A percentile compares a stretch with the other conserved stretches of the same genome.
phyloP scores from a whole-genome alignment of 2,888 invertebrate genomes.

The Tetrapedia diversipes region DNA sequence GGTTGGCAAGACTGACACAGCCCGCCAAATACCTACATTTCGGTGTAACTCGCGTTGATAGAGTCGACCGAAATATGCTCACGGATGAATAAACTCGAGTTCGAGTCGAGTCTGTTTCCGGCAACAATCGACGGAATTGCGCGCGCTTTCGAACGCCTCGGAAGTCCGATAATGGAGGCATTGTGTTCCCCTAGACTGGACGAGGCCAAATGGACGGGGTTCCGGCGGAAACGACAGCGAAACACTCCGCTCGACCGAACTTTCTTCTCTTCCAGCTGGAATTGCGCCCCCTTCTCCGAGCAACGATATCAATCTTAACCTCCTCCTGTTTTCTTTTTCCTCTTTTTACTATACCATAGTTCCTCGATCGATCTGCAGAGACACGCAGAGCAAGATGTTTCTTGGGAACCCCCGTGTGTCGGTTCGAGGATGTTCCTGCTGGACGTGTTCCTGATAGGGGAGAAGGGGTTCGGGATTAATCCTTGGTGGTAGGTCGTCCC shows the following conservation, averaged over 20 bases:
- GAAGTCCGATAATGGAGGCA: conserved; percentile 72
- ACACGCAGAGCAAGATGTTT: background rate
- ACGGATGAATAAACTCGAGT: background rate
- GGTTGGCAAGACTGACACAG: conserved; percentile 29
- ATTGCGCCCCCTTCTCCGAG: background rate
- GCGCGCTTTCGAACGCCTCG: conserved; percentile 37
- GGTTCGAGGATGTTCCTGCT: background rate
- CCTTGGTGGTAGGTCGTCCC: conserved; percentile 15
- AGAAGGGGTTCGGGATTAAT: background rate
- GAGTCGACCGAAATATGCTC: background rate
- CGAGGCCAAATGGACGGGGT: conserved; percentile 69
- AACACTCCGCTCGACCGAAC: conserved; percentile 16
- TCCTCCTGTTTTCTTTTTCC: background rate
- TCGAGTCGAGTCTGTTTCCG: background rate
- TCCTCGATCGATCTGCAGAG: conserved; percentile 25
- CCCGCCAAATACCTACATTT: background rate
- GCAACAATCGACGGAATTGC: conserved; percentile 20
- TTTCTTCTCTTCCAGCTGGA: background rate
- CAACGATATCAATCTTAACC: conserved; percentile 1
- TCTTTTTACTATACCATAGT: conserved; percentile 21
- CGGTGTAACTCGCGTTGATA: background rate
- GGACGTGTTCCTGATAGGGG: background rate
- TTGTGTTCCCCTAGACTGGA: conserved; percentile 72
- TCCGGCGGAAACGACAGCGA: conserved; percentile 61
- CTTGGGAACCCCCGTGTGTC: background rate